phyloP scores from a whole-genome alignment of 2,797 vertebrate genomes.

The Siniperca undulata region DNA sequence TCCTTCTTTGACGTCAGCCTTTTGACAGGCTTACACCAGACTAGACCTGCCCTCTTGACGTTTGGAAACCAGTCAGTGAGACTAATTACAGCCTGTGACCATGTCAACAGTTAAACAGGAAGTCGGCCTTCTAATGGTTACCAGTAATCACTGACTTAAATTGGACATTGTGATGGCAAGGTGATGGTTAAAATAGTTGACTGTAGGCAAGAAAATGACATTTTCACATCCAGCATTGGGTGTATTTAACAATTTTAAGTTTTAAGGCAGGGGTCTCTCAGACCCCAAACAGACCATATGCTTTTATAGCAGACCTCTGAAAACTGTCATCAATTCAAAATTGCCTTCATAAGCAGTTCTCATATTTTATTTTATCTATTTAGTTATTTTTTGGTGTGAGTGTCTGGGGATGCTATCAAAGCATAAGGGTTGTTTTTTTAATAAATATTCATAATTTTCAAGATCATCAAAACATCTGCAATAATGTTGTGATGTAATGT shows the following conservation, averaged over 20 bases:
- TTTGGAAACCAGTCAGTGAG: too few species aligned
- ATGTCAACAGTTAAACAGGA: too few species aligned
- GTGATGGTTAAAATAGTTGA: background rate
- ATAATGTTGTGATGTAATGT: conserved; percentile 4
- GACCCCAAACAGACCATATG: background rate
- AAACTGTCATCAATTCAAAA: background rate
- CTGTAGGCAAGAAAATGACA: background rate
- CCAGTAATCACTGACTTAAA: background rate
- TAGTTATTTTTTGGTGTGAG: background rate
- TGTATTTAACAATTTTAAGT: background rate
- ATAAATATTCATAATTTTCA: background rate
- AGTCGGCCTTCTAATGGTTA: too few species aligned
- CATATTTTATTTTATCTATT: background rate
- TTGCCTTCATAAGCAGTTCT: background rate
- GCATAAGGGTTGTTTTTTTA: too few species aligned
- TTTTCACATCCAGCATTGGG: too few species aligned
- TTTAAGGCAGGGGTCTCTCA: background rate
- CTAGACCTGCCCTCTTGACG: too few species aligned
- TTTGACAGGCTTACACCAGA: too few species aligned
- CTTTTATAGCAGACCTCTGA: background rate
- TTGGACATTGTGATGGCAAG: background rate
- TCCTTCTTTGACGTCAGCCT: too few species aligned
- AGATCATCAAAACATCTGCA: background rate
- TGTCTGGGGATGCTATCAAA: background rate
- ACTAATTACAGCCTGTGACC: too few species aligned